Base-by-base conservation (phyloP, 2,797 vertebrate species). In the Pipistrellus pygmaeus region DNA sequence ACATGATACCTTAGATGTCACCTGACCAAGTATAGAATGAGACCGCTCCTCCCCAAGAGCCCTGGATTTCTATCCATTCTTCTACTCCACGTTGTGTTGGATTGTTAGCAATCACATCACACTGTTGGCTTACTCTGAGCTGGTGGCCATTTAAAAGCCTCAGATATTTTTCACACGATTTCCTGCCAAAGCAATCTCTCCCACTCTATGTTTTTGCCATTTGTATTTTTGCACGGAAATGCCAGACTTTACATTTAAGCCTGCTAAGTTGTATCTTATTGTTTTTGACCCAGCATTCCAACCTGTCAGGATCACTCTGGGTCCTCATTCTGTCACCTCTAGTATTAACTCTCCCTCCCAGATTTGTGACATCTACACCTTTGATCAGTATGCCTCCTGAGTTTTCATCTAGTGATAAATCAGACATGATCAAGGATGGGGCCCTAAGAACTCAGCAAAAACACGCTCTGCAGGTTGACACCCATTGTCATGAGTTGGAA, bases 201-300 rank as follows among this genome's bases (percentile, higher is more conserved):
- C 81, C 35, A 46, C 77, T 86, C 80, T 85, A 25, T 68, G 62
- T 86, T 92, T 96, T 77, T 60, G 53, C 44, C 77, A 76, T 89
- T 93, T 77, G 46, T 30, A 30, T 62, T 62, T 27, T 60, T 27
- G 30, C 77, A 92, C 23, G 2, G 87, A 96, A 95, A 68, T 81
- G 51, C 60, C 93, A 76, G 82, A 69, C 78, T 82, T 95, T 76
- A 93, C 78, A 55, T 51, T 72, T 38, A 69, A 30, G 27, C 35
- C 85, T 76, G 38, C 84, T 93, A 57, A 35, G 51, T n/a, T 92
- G 75, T 81, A n/a, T 84, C 92, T 92, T 92, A 85, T 57, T 96
- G 85, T 32, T 93, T 96, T 85, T 95, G 90, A 93, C 85, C 91
- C 88, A 96, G 73, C 93, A 93, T 90, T 88, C 88, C 87, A 96